Percentiles rank a stretch among this genome's conserved stretches.
Evolutionary conservation across 2,888 invertebrate species (phyloP).

Genomic region (Pristionchus exspectatus): DNA sequence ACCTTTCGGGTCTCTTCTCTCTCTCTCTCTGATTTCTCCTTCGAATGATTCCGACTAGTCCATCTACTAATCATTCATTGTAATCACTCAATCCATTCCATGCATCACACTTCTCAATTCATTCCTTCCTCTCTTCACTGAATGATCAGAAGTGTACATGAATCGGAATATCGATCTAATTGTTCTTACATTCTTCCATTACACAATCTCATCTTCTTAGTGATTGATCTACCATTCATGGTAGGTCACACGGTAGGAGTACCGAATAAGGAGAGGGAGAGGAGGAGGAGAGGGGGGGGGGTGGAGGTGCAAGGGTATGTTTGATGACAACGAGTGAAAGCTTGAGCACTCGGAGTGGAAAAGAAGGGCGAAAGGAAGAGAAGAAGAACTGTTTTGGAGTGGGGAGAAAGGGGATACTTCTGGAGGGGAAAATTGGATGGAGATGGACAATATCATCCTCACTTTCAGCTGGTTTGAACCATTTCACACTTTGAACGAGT

Average conservation of each 20-base stretch:
- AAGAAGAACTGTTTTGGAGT: conserved; percentile 34
- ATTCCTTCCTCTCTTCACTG: neutral
- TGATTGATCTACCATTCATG: conserved; percentile 15
- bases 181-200: neutral
- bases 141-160: neutral
- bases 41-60: conserved; percentile 24
- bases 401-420: neutral
- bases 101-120: neutral
- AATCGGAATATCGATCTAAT: neutral
- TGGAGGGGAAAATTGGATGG: neutral
- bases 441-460: neutral
- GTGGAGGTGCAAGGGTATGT: conserved; percentile 22
- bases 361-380: conserved; percentile 32
- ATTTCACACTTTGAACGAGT: neutral
- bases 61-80: conserved; percentile 31
- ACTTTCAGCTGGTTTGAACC: neutral
- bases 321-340: conserved; percentile 30
- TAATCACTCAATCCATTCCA: neutral
- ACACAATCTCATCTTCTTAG: neutral
- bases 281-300: neutral
- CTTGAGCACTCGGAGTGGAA: conserved; percentile 24
- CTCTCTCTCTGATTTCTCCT: conserved; percentile 2
- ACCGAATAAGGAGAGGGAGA: neutral
- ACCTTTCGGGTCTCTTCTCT: conserved; percentile 21
- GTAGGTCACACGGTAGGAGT: conserved; percentile 17